phyloP scores from a whole-genome alignment of 1,140 invertebrate species.

The Neuroterus valhalla region DNA sequence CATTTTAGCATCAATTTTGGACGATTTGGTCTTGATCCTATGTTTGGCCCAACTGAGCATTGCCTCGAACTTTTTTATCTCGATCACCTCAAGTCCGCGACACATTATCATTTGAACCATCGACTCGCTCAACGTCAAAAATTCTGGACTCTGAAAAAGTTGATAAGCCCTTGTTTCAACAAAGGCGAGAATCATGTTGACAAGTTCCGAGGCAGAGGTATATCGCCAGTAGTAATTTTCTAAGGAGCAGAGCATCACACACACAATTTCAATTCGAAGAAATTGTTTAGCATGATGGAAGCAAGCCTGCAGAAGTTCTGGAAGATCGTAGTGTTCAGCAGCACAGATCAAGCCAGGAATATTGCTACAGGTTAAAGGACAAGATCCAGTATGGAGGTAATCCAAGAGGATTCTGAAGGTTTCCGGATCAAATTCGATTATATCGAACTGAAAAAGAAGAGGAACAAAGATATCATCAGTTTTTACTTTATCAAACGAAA shows the following conservation, averaged over 20 bases:
- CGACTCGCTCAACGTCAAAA: conserved; percentile 91
- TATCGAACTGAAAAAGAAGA: conserved; percentile 85
- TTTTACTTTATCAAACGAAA: too few species aligned
- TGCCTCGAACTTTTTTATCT: conserved; percentile 94
- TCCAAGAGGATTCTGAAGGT: conserved; percentile 93
- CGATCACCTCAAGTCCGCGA: conserved; percentile 87
- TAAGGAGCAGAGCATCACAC: conserved; percentile 92
- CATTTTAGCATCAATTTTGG: conserved; percentile 88
- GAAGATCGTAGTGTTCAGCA: conserved; percentile 94
- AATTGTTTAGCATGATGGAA: conserved; percentile 97
- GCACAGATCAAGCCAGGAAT: conserved; percentile 95
- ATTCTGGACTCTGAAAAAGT: conserved; percentile 89
- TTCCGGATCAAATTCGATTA: conserved; percentile 96
- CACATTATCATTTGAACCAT: conserved; percentile 97
- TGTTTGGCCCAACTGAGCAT: conserved; percentile 93
- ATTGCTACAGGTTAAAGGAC: conserved; percentile 91
- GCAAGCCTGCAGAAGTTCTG: conserved; percentile 93
- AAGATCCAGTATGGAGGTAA: conserved; percentile 94
- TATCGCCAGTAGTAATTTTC: conserved; percentile 98
- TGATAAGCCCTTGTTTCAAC: conserved; percentile 89
- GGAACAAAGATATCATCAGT: neutral
- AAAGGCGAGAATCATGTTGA: conserved; percentile 95
- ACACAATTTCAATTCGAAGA: conserved; percentile 92
- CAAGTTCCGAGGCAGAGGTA: conserved; percentile 92
- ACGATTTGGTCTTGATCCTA: conserved; percentile 83